Conservation (phyloP, 2,113 vertebrate species). For the Hemiscyllium ocellatum region DNA sequence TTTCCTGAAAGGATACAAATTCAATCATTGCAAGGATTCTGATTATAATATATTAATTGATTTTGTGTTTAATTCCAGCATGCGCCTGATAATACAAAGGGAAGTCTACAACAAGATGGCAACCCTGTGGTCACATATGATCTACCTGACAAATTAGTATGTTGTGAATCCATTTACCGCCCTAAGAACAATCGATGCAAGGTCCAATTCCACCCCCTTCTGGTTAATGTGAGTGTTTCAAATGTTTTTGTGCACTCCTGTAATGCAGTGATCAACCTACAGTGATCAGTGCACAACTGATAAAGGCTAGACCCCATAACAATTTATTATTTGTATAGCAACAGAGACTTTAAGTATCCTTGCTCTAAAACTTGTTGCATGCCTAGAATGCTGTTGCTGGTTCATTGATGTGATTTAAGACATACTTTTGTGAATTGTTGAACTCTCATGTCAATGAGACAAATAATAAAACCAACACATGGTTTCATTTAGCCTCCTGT, state of each 20-base stretch:
- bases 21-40: neutral
- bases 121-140: neutral
- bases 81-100: neutral
- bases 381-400: neutral
- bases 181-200: neutral
- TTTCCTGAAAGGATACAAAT: slow-evolving; percentile 2
- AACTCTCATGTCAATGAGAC: neutral
- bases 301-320: neutral
- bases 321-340: neutral
- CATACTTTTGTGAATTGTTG: neutral
- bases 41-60: neutral
- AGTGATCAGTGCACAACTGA: neutral
- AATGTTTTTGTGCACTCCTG: neutral
- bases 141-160: neutral
- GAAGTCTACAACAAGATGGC: neutral
- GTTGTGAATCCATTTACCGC: neutral
- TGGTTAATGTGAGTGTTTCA: neutral
- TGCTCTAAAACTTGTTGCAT: too few relatives aligned
- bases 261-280: neutral
- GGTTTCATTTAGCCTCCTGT: neutral
- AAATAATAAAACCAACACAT: neutral
- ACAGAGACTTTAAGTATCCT: neutral
- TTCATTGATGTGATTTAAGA: neutral
- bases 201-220: neutral
- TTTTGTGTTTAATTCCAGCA: neutral